A percentile compares a stretch with the other conserved stretches of the same genome.
Evolutionary conservation across 2,888 invertebrate species (phyloP).

Genomic region (Drepana falcataria): DNA sequence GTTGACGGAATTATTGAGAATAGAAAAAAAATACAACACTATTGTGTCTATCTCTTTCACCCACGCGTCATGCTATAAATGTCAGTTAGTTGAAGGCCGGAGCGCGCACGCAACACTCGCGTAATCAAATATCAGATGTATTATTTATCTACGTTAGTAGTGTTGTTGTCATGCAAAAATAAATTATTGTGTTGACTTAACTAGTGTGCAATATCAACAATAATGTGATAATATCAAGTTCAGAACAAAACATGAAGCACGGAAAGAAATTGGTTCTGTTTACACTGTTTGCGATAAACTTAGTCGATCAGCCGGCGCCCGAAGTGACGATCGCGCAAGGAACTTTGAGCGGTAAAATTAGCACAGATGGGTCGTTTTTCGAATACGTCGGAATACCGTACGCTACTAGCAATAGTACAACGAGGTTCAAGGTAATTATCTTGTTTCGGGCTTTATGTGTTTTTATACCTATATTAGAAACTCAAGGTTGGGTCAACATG

Average conservation of each 20-base stretch:
- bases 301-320: slow-evolving; percentile 64
- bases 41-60: slow-evolving; percentile 8
- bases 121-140: slow-evolving; percentile 4
- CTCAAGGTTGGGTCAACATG: not conserved
- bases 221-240: not conserved
- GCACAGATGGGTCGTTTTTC: slow-evolving; percentile 53
- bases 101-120: slow-evolving; percentile 26
- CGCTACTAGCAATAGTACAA: slow-evolving; percentile 47
- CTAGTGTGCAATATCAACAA: not conserved
- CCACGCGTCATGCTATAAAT: slow-evolving; percentile 3
- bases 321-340: slow-evolving; percentile 61
- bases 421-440: slow-evolving; percentile 56
- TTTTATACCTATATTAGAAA: not conserved
- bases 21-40: no score
- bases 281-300: slow-evolving; percentile 54
- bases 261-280: slow-evolving; percentile 51
- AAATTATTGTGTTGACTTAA: not conserved
- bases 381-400: slow-evolving; percentile 69
- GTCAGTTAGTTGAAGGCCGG: slow-evolving; percentile 23
- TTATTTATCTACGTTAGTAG: not conserved
- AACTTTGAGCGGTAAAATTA: slow-evolving; percentile 56
- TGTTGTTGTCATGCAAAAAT: not conserved
- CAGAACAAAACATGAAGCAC: slow-evolving; percentile 37
- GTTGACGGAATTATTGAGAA: no score
- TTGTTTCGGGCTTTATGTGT: slow-evolving; percentile 4